phyloP scores from a whole-genome alignment of 2,888 invertebrate genomes.

The Pocota personata region DNA sequence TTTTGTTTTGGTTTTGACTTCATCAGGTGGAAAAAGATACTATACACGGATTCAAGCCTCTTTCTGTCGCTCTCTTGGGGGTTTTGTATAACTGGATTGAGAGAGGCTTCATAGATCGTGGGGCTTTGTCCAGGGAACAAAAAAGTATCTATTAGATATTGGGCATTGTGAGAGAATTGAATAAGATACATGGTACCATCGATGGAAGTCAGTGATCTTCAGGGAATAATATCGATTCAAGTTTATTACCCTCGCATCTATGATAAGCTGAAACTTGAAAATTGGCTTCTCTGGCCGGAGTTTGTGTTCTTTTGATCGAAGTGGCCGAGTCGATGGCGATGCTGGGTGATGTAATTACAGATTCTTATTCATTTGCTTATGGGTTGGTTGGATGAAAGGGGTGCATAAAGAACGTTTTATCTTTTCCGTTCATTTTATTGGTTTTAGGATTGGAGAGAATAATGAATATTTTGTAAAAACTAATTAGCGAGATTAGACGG shows the following conservation, averaged over 20 bases:
- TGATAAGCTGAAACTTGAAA: slow-evolving; percentile 58
- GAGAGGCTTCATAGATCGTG: neutral
- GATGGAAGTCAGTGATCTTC: slow-evolving; percentile 70
- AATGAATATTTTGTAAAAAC: slow-evolving; percentile 11
- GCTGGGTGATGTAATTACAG: slow-evolving; percentile 63
- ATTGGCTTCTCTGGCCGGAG: slow-evolving; percentile 32
- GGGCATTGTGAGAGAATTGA: slow-evolving; percentile 56
- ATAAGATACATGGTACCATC: slow-evolving; percentile 13
- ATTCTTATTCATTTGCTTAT: neutral
- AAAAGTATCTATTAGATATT: neutral
- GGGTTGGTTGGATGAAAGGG: neutral
- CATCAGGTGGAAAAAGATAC: slow-evolving; percentile 63
- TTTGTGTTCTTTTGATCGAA: neutral
- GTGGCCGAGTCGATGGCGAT: neutral
- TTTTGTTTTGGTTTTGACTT: slow-evolving; percentile 63
- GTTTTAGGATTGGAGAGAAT: slow-evolving; percentile 11
- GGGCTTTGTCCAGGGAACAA: neutral
- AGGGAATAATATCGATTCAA: slow-evolving; percentile 69
- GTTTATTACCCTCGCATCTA: slow-evolving; percentile 69
- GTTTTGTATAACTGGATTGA: slow-evolving; percentile 62
- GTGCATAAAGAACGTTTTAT: slow-evolving; percentile 24
- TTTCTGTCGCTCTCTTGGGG: slow-evolving; percentile 24
- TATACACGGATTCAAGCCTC: neutral
- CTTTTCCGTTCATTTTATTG: slow-evolving; percentile 51
- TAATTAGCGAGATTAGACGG: slow-evolving; percentile 20